Conservation (phyloP, 2,888 invertebrate genomes). For the Neoascia interrupta region DNA sequence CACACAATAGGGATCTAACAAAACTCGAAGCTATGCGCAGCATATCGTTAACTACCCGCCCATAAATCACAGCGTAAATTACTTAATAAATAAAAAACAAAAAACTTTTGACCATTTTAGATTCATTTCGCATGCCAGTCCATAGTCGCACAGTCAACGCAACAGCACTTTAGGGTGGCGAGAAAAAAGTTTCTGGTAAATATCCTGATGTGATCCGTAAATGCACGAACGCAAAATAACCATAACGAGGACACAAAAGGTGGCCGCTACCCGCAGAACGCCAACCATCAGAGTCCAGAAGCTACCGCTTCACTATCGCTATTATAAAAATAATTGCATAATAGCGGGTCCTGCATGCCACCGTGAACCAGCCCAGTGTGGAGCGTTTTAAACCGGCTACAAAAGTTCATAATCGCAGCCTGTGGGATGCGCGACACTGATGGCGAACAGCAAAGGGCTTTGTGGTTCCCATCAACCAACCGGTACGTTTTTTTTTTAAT, state of each 20-base stretch:
- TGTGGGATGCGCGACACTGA: slow-evolving; percentile 32
- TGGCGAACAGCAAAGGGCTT: slow-evolving; percentile 25
- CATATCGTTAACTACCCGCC: slow-evolving; percentile 58
- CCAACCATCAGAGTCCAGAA: slow-evolving; percentile 29
- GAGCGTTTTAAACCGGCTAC: slow-evolving; percentile 30
- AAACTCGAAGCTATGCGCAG: neutral
- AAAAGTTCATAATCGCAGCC: slow-evolving; percentile 54
- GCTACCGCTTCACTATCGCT: slow-evolving; percentile 55
- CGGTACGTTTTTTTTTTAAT: no score
- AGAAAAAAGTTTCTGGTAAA: slow-evolving; percentile 35
- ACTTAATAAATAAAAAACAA: no score
- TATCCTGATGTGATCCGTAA: slow-evolving; percentile 51
- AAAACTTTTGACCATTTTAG: slow-evolving; percentile 68
- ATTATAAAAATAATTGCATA: slow-evolving; percentile 67
- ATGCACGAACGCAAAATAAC: slow-evolving; percentile 53
- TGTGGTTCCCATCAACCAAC: neutral
- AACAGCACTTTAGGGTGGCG: slow-evolving; percentile 7
- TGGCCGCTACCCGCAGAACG: slow-evolving; percentile 12
- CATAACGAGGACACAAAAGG: slow-evolving; percentile 59
- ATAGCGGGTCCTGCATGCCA: slow-evolving; percentile 37
- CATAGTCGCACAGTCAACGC: slow-evolving; percentile 61
- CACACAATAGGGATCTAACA: neutral
- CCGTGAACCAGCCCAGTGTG: neutral
- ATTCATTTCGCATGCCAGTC: slow-evolving; percentile 57
- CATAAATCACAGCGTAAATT: slow-evolving; percentile 73